These are phyloP conservation scores for Lucilia cuprina DNA, from an alignment of 1,140 invertebrate genomes.

Conservation along the genomic window DNA sequence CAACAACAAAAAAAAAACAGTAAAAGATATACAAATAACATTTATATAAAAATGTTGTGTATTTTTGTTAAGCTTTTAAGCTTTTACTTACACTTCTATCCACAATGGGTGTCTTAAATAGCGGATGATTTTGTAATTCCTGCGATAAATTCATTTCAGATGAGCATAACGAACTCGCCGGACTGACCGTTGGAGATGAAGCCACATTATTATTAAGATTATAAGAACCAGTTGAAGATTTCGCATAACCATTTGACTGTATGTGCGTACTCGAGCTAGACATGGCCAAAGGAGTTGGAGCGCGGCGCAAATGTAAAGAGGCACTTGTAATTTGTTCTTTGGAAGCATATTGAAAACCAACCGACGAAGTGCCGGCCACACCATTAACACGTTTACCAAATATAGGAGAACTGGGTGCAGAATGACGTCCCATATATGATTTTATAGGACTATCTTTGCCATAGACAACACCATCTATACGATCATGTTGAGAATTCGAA, in stretches of 20 bases:
- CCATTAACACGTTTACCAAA: constrained; percentile 55
- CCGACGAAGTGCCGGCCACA: constrained; percentile 2
- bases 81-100: constrained; percentile 59
- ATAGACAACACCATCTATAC: constrained; percentile 57
- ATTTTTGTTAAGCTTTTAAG: background rate
- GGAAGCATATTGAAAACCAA: constrained; percentile 39
- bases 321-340: constrained; percentile 40
- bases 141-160: constrained; percentile 62
- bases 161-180: constrained; percentile 59
- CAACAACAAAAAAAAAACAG: constrained; percentile 31
- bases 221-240: constrained; percentile 45
- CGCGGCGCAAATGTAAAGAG: constrained; percentile 45
- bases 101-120: constrained; percentile 59
- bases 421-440: constrained; percentile 64
- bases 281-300: constrained; percentile 54
- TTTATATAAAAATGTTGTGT: background rate
- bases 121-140: constrained; percentile 61
- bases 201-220: constrained; percentile 54
- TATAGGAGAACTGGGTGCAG: constrained; percentile 74
- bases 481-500: constrained; percentile 62
- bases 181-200: constrained; percentile 60
- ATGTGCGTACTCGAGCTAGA: constrained; percentile 60
- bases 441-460: constrained; percentile 47
- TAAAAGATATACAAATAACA: constrained; percentile 32
- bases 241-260: constrained; percentile 53